A percentile compares a stretch with the other conserved stretches of the same genome.
These are phyloP conservation scores for Scrobipalpa atriplicella DNA, from an alignment of 2,888 invertebrate species.

Conservation along the genomic window DNA sequence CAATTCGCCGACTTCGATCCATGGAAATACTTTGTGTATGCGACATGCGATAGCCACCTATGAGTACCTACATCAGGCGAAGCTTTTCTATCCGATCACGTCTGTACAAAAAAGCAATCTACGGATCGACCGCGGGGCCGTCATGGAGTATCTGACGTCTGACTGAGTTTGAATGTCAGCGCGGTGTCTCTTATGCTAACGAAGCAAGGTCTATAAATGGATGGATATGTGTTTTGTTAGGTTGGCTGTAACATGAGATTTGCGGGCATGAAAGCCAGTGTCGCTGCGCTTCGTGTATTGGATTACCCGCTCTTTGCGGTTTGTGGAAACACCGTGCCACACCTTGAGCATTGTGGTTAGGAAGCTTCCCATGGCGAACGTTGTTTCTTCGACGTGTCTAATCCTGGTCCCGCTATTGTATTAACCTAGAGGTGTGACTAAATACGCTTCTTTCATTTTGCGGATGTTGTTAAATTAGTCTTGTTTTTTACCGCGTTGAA, in stretches of 20 bases:
- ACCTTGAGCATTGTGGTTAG: constrained; percentile 75
- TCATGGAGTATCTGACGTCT: constrained; percentile 28
- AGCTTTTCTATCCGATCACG: constrained; percentile 61
- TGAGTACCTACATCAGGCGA: constrained; percentile 48
- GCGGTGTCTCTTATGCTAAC: constrained; percentile 32
- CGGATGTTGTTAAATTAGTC: constrained; percentile 20
- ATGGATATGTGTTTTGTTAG: constrained; percentile 9
- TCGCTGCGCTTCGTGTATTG: constrained; percentile 81
- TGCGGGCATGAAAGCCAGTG: constrained; percentile 77
- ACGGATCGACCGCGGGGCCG: constrained; percentile 63
- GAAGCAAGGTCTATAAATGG: constrained; percentile 36
- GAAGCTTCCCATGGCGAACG: constrained; percentile 71
- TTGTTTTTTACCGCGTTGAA: neutral
- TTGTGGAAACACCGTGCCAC: constrained; percentile 74
- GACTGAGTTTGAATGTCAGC: constrained; percentile 27
- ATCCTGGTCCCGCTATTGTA: constrained; percentile 54
- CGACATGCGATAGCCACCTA: constrained; percentile 67
- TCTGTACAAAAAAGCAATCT: constrained; percentile 77
- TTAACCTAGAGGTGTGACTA: constrained; percentile 43
- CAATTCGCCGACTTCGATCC: constrained; percentile 50
- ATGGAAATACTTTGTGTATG: constrained; percentile 54
- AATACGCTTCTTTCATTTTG: constrained; percentile 33
- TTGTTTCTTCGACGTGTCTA: constrained; percentile 56
- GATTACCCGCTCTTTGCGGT: constrained; percentile 79
- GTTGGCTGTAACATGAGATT: constrained; percentile 71